Conservation (phyloP, 2,797 vertebrate species). For the Rousettus madagascariensis region DNA sequence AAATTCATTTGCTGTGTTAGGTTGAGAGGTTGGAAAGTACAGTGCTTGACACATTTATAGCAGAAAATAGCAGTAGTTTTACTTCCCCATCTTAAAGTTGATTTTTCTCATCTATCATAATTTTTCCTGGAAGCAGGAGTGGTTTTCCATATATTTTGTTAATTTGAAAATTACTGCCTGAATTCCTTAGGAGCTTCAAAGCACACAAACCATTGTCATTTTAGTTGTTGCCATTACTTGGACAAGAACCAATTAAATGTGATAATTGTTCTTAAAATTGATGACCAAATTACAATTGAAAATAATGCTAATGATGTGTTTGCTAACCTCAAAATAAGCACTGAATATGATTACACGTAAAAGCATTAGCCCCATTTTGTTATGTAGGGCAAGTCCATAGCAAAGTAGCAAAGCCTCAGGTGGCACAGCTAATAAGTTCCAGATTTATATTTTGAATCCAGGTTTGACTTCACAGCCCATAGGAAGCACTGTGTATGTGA, state of each 20-base stretch:
- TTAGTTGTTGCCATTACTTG: not conserved
- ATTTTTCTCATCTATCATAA: not conserved
- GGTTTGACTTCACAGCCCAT: not conserved
- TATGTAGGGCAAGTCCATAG: not conserved
- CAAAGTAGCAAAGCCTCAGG: not conserved
- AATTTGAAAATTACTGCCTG: slow-evolving; percentile 7
- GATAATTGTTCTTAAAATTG: not conserved
- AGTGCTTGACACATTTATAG: not conserved
- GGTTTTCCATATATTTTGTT: not conserved
- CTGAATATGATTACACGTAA: not conserved
- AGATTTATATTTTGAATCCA: slow-evolving; percentile 14
- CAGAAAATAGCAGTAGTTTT: not conserved
- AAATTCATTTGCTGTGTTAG: not conserved
- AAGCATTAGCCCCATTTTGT: not conserved
- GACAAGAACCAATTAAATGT: not conserved
- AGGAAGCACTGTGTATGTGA: not conserved
- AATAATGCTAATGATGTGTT: not conserved
- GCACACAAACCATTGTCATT: not conserved
- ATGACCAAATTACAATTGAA: not conserved
- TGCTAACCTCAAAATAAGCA: not conserved
- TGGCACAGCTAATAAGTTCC: not conserved
- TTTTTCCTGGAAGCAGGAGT: slow-evolving; percentile 3
- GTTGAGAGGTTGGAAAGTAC: not conserved
- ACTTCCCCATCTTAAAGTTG: not conserved
- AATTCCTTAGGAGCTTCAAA: not conserved